Base-by-base conservation (phyloP, 2,113 vertebrate genomes). In the Heterotis niloticus region DNA sequence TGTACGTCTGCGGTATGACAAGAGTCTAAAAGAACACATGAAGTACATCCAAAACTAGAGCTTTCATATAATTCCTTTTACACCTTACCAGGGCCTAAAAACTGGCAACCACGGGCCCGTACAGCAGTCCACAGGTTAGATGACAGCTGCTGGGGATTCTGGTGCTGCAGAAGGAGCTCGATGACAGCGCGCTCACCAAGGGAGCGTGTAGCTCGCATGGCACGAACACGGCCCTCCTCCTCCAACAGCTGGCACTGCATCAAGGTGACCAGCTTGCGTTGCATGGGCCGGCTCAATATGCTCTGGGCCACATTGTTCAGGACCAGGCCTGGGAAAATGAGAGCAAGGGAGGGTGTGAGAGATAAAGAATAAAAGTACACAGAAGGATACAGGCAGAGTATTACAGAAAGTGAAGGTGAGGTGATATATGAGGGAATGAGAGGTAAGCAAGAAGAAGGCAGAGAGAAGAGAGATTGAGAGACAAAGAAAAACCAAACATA, bases 61-160 rank as follows among this genome's bases (percentile, higher is more conserved):
- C 59, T 62, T 62, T 62, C 3, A 3, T 20, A 62, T 62, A 17
- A 14, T 44, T 4, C 13, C 16, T 29, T n/a, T 54, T 54, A 57
- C 10, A 26, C 72, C 60, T 0, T 92, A 98, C 98, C 98, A 88
- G 98, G 98, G 60, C 98, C 98, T n/a, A 99, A 95, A 86, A 99
- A 99, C 88, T 99, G 98, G 87, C 98, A 99, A 14, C 97, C 98
- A 57, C 98, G 91, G 71, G 98, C 97, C 79, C 98, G 94, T 57
- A 99, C 97, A 10, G 98, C 97, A 73, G 98, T 97, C 98, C 98
- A 98, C 71, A 99, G 93, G 81, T 99, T 99, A 64, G 98, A 98
- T n/a, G 97, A 98, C 66, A 99, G 96, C 78, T 98, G 98, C 85
- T 99, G 97, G 68, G 97, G 98, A 80, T 99, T 99, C 85, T 99